A percentile compares a stretch with the other conserved stretches of the same genome.
These are phyloP conservation scores for Sympetrum striolatum DNA, from an alignment of 2,888 invertebrate genomes.

Conservation along the genomic window DNA sequence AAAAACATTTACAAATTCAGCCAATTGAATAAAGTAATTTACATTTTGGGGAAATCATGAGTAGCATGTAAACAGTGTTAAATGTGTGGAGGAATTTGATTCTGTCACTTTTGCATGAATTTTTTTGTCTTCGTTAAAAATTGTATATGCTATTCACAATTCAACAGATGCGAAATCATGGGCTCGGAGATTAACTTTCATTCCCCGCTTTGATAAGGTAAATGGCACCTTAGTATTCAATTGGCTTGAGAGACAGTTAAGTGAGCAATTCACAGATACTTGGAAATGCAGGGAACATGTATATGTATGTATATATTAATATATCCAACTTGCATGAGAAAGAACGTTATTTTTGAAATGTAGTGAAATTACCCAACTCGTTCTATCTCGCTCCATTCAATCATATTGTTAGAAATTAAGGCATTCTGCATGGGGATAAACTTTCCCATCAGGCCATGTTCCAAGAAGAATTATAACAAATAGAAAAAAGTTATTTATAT, in stretches of 20 bases:
- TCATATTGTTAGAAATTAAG: conserved; percentile 41
- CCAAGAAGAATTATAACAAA: conserved; percentile 38
- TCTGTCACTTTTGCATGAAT: conserved; percentile 1
- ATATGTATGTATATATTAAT: conserved; percentile 36
- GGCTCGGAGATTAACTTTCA: conserved; percentile 20
- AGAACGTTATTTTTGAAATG: conserved; percentile 45
- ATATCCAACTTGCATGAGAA: conserved; percentile 44
- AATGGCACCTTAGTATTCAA: conserved; percentile 40
- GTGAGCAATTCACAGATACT: conserved; percentile 45
- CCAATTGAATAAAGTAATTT: neutral
- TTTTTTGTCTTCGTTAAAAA: conserved; percentile 34
- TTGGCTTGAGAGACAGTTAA: conserved; percentile 44
- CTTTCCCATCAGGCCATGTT: conserved; percentile 32
- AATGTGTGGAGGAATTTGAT: conserved; percentile 23
- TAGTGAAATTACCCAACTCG: conserved; percentile 31
- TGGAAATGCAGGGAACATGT: conserved; percentile 41
- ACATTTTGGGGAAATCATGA: neutral
- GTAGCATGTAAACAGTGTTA: neutral
- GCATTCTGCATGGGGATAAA: conserved; percentile 42
- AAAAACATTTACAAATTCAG: conserved; percentile 5
- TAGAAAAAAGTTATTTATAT: conserved; percentile 33
- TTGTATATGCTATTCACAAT: conserved; percentile 41
- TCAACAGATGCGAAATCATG: conserved; percentile 38
- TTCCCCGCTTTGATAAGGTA: conserved; percentile 16
- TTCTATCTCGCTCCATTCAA: conserved; percentile 38